Conservation (phyloP, 2,113 vertebrate species). For the Macroglossus sobrinus region DNA sequence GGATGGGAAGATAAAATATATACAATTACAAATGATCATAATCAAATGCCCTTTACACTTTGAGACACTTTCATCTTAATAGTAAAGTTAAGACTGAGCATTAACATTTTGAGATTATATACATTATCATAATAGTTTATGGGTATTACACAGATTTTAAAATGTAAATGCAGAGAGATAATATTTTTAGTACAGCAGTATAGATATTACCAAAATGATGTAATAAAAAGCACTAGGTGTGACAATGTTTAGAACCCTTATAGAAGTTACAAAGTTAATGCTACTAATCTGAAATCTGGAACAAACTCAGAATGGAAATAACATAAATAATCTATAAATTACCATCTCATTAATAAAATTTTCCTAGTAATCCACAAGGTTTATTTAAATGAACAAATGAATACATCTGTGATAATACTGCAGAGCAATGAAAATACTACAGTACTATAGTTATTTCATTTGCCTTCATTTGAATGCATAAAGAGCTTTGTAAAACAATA, state of each 20-base stretch:
- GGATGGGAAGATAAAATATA: background rate
- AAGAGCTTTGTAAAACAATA: background rate
- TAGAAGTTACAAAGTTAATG: background rate
- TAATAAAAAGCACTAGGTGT: background rate
- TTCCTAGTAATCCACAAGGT: background rate
- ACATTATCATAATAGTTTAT: background rate
- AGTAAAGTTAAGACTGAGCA: background rate
- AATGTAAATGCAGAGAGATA: background rate
- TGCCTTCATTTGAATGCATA: background rate
- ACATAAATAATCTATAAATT: background rate
- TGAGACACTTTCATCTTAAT: background rate
- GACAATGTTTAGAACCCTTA: background rate
- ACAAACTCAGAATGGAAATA: slow-evolving; percentile 6
- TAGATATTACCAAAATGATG: background rate
- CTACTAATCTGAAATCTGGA: slow-evolving; percentile 9
- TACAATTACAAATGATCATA: background rate
- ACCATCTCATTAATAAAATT: background rate
- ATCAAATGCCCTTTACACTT: background rate
- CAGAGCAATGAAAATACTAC: background rate
- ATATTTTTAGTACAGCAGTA: background rate
- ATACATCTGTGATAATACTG: background rate
- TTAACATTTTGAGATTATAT: background rate
- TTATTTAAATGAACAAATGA: background rate
- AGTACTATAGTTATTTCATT: background rate
- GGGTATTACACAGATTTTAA: background rate